phyloP scores from a whole-genome alignment of 2,113 vertebrate genomes.

The Mesocricetus auratus region DNA sequence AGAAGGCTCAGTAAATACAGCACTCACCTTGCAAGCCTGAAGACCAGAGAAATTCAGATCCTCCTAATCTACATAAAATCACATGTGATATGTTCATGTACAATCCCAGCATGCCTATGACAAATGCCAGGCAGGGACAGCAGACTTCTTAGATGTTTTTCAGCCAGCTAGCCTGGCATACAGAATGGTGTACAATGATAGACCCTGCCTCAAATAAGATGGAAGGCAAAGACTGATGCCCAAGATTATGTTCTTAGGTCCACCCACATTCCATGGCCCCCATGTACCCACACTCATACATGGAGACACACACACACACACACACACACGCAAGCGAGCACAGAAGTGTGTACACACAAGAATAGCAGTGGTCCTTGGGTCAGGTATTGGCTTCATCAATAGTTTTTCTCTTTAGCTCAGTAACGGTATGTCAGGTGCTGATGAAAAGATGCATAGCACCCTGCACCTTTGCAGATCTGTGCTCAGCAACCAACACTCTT shows the following conservation, averaged over 20 bases:
- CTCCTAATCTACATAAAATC: neutral
- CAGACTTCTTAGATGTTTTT: neutral
- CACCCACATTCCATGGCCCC: neutral
- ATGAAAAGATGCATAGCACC: neutral
- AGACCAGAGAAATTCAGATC: neutral
- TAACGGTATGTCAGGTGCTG: neutral
- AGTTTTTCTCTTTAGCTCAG: neutral
- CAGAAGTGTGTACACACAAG: neutral
- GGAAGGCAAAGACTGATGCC: neutral
- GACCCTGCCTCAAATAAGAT: neutral
- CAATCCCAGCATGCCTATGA: too few species aligned
- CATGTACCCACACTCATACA: neutral
- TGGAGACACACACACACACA: neutral
- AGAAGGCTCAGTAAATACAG: neutral
- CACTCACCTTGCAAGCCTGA: neutral
- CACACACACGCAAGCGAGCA: neutral
- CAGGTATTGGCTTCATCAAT: neutral
- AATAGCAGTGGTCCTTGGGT: neutral
- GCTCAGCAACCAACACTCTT: neutral
- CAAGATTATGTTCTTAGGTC: neutral
- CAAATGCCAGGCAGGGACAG: neutral
- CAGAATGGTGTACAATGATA: neutral
- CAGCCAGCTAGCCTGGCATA: neutral
- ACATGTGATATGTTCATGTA: neutral
- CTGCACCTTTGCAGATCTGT: neutral